Base-by-base conservation (phyloP, 2,797 vertebrate species). In the Tolypeutes matacus region DNA sequence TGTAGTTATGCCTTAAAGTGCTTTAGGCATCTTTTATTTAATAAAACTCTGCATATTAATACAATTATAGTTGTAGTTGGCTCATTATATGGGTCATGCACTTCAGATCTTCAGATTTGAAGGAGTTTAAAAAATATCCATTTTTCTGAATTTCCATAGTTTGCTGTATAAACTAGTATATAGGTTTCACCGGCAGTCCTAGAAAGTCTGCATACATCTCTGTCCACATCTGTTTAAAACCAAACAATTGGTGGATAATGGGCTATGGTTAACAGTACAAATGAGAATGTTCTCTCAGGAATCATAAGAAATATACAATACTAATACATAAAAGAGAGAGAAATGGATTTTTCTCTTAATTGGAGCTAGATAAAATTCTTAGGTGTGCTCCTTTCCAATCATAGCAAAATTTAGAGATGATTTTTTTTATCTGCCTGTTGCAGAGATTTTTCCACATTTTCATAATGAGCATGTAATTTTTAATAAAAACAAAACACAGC, bases 21-120 rank as follows among this genome's bases (percentile, higher is more conserved):
- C 77, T 91, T 93, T 87, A 93, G 18, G 29, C 62, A 7, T 58
- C 17, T 75, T 92, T 64, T 80, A 49, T 85, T 76, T 86, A 90
- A 64, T 69, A 25, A 53, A 53, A 93, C 14, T 86, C 34, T 77
- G 10, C 27, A 8, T 81, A 53, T 76, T 84, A 75, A 64, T 34
- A 21, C 20, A 31, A 34, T 42, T 89, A 21, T 15, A 53, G 12
- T 67, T 86, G 18, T 31, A 62, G 14, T 78, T 93, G 27, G 17
- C 34, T 89, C 12, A 62, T 75, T 85, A 25, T 77, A 93, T 78
- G 69, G 72, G 39, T 90, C 89, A 20, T 5, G 29, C 23, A 58
- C 39, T 91, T 91, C 83, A 69, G 46, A 51, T 53, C 39, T 56
- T 88, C 23, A 77, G 4, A 31, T 95, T 69, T 78, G n/a, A 86